Base-by-base conservation (phyloP, 2,888 invertebrate species). In the Rhabditoides inermis region DNA sequence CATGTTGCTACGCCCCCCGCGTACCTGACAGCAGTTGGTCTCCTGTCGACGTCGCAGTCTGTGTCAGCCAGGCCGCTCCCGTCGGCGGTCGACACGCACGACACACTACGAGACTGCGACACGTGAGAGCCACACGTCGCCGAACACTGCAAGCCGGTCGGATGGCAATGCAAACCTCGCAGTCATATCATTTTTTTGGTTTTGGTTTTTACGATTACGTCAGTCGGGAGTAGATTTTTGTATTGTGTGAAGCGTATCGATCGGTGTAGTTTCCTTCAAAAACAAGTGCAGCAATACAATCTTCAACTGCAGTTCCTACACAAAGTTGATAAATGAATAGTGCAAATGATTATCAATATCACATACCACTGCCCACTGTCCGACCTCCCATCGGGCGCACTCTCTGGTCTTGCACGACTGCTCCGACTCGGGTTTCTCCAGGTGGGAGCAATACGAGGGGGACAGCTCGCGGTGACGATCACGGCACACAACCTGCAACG, bases 71-170 rank as follows among this genome's bases (percentile, higher is more conserved):
- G 39, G 2, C 20, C 10, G n/a, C n/a, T n/a, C n/a, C 37, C 32
- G 27, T 47, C 54, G 27, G 53, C 62, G 6, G 45, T 45, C 42
- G 56, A 55, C 7, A 58, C 59, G 49, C 72, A 72, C 10, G 53
- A 44, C 10, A 72, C 68, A 6, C 48, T 49, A 23, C 72, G 60
- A 42, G 48, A 51, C 48, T 71, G 71, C 26, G 67, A 60, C 12
- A 61, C 63, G 44, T 65, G 68, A 23, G 55, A 54, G 40, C 71
- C 71, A 47, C 72, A 72, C 2, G 67, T 68, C n/a, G 66, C 64
- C 12, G 69, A 63, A 55, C 72, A 75, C 76, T 78, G 62, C 39
- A 72, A 26, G 3, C 4, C 15, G n/a, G 25, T 22, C 2, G 10
- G 20, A n/a, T 39, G 7, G 7, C 20, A 20, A 20, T n/a, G 18